phyloP scores from a whole-genome alignment of 2,113 vertebrate genomes.

The Alexandromys fortis region DNA sequence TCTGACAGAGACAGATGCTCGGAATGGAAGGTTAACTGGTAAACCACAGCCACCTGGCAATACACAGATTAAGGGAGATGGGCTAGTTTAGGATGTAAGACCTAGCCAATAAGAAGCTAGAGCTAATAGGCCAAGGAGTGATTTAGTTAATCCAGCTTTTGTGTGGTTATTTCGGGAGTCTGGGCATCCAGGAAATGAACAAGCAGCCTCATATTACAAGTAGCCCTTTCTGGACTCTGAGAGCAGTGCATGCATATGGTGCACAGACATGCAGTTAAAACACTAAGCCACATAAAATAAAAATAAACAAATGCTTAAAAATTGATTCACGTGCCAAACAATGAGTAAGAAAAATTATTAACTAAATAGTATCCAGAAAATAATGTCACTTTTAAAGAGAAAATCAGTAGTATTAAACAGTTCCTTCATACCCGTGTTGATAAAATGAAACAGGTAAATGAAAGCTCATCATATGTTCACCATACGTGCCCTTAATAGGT shows the following conservation, averaged over 20 bases:
- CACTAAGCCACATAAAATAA: neutral
- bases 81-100: too few relatives aligned
- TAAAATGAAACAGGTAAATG: neutral
- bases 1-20: too few relatives aligned
- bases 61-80: too few relatives aligned
- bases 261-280: neutral
- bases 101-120: too few relatives aligned
- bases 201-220: too few relatives aligned
- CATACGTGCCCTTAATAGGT: neutral
- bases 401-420: neutral
- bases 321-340: neutral
- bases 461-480: neutral
- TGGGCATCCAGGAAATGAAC: too few relatives aligned
- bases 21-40: too few relatives aligned
- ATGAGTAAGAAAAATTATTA: constrained; percentile 51
- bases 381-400: constrained; percentile 32
- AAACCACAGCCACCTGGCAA: too few relatives aligned
- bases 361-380: neutral
- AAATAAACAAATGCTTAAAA: neutral
- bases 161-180: too few relatives aligned
- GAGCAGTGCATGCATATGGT: neutral
- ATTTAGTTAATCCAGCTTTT: too few relatives aligned
- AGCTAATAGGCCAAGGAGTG: too few relatives aligned
- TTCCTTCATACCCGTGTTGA: neutral
- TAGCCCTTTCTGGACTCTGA: neutral